Base-by-base conservation (phyloP, 2,888 invertebrate genomes). In the Zaprionus obscuricornis region DNA sequence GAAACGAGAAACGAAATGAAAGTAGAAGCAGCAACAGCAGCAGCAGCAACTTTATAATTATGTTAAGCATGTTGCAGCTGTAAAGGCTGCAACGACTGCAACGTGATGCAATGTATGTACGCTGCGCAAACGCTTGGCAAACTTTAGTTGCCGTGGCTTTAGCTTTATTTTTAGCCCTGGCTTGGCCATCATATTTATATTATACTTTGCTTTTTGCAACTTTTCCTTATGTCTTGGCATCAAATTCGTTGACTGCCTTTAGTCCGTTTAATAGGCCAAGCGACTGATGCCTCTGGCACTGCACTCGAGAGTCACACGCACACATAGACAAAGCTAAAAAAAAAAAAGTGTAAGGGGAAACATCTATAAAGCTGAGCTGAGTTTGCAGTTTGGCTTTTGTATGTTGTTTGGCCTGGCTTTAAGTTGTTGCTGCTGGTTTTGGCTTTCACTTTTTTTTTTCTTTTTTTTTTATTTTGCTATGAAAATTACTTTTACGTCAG, bases 401-500 rank as follows among this genome's bases (percentile, higher is more conserved):
- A 74, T 11, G 22, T 16, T 22, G 22, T 20, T 16, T n/a, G n/a
- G 66, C 7, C 14, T 42, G 55, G 57, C 57, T 71, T 81, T 57
- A 70, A 85, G 66, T 66, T 52, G 40, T n/a, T 64, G 64, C 66
- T 68, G 56, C 39, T 49, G 63, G 58, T 56, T 60, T 50, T 63
- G 47, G 56, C 55, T 69, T 84, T 76, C 77, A 68, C 68, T 81
- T 69, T 50, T 34, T 17, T 13, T 11, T 39, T 10, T 36, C 3
- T 24, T 6, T 18, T 8, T 26, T 10, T 10, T 3, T 18, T 18
- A 33, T 31, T 31, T 37, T 37, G 46, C 54, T 64, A 64, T 85
- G 86, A 79, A 85, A 79, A 84, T 84, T 79, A 85, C 77, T 84
- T 79, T 81, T 66, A 72, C 77, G 81, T 81, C 86, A 85, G 65